Conservation (phyloP, 2,797 vertebrate genomes). For the Hypotaenidia okinawae region DNA sequence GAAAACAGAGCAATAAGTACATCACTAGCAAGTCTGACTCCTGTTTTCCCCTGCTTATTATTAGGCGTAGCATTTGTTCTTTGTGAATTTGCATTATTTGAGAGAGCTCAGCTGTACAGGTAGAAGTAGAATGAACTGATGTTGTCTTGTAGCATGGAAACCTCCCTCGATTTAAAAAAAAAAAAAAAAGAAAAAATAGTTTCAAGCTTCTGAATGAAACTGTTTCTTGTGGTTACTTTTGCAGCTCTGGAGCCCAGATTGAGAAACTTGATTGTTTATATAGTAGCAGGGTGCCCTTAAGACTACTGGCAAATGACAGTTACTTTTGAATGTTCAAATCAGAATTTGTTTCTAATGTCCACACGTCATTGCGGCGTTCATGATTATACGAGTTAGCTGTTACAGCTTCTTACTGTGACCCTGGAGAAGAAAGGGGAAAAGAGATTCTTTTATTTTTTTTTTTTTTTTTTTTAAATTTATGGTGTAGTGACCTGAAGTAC, state of each 20-base stretch:
- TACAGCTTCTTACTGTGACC: not conserved
- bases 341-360: not conserved
- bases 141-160: not conserved
- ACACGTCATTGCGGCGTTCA: not conserved
- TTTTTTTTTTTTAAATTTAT: too few species aligned
- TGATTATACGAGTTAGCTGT: not conserved
- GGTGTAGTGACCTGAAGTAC: not conserved
- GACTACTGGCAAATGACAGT: not conserved
- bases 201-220: not conserved
- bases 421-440: not conserved
- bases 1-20: not conserved
- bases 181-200: not conserved
- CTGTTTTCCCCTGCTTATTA: slow-evolving; percentile 1
- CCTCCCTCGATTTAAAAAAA: not conserved
- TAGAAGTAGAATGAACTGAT: not conserved
- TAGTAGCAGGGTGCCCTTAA: not conserved
- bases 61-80: not conserved
- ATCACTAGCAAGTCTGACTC: not conserved
- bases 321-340: not conserved
- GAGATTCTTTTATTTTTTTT: not conserved
- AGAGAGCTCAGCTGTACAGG: not conserved
- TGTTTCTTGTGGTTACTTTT: not conserved
- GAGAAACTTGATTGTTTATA: not conserved
- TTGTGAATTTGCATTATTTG: not conserved
- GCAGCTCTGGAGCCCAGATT: not conserved